A percentile compares a stretch with the other conserved stretches of the same genome.
Evolutionary conservation across 1,140 invertebrate species (phyloP).

Genomic region (Sycobia sp.): DNA sequence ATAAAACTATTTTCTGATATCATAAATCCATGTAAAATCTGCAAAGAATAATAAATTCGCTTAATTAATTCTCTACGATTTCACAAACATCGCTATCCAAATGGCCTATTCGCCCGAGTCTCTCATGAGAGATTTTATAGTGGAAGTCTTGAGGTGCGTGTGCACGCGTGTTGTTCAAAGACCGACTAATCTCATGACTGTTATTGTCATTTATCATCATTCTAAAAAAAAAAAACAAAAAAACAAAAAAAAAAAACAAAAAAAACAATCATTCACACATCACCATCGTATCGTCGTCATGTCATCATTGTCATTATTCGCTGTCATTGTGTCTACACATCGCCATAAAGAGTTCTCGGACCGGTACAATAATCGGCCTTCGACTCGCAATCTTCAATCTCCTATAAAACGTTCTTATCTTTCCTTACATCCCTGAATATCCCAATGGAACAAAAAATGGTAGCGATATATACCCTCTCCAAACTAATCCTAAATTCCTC

Average conservation of each 20-base stretch:
- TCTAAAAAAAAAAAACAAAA: no score
- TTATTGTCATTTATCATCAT: slow-evolving; percentile 25
- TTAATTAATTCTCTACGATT: no score
- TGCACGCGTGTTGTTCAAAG: slow-evolving; percentile 16
- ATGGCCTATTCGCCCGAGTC: no score
- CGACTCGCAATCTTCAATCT: slow-evolving; percentile 28
- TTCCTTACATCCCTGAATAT: slow-evolving; percentile 23
- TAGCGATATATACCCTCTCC: neutral
- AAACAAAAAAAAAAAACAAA: no score
- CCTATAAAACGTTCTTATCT: slow-evolving; percentile 26
- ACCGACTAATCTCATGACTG: slow-evolving; percentile 16
- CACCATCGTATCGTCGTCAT: slow-evolving; percentile 33
- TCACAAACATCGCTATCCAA: no score
- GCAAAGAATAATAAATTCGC: no score
- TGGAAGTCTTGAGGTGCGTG: slow-evolving; percentile 12
- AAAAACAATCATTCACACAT: slow-evolving; percentile 36
- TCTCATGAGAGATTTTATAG: no score
- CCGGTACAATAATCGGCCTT: slow-evolving; percentile 28
- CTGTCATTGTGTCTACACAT: slow-evolving; percentile 33
- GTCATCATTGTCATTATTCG: slow-evolving; percentile 30
- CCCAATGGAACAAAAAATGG: slow-evolving; percentile 9
- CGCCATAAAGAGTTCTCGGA: slow-evolving; percentile 33
- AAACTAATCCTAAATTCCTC: slow-evolving; percentile 5
- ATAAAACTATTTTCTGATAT: no score
- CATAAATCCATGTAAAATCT: no score